Base-by-base conservation (phyloP, 2,797 vertebrate genomes). In the Dermochelys coriacea region DNA sequence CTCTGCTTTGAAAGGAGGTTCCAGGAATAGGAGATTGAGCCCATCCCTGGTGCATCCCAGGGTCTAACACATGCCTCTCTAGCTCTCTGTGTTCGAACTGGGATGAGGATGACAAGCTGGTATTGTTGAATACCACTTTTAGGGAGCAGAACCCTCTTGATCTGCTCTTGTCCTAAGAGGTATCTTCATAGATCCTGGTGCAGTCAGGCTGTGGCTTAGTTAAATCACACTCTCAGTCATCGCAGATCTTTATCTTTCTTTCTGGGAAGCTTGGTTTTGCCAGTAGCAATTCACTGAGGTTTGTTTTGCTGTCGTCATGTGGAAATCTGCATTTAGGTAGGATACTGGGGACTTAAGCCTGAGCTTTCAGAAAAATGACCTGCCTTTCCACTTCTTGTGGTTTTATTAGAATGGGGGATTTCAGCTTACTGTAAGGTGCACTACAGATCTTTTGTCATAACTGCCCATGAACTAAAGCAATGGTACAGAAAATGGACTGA, bases 161-260 rank as follows among this genome's bases (percentile, higher is more conserved):
- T 55, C 57, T 51, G 47, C 21, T 57, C 52, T 88, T 45, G 4
- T 12, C 52, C 31, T 80, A 80, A 74, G 21, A 71, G 54, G 25
- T 14, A 47, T 45, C 68, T 41, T 79, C 83, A 77, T 23, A 57
- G 31, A 52, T 61, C 11, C 27, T 77, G 8, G 55, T 41, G 74
- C 21, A 31, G 14, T 12, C 15, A 7, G 50, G 21, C 71, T 86
- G 81, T n/a, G 21, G 34, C 23, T 84, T 88, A 75, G 81, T 94
- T 86, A 25, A 86, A 57, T 85, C 47, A 8, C 90, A 31, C 79
- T 14, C 8, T 21, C 78, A 96, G 95, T 95, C 94, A 84, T 51
- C 52, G 95, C 96, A 89, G 84, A 95, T 54, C 1, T 94, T 52
- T 82, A 91, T 80, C 34, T n/a, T 90, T 86, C 50, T 80, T 94